Percentiles rank a stretch among this genome's conserved stretches.
Conservation (phyloP, 2,888 invertebrate species). For the Caenorhabditis afra region DNA sequence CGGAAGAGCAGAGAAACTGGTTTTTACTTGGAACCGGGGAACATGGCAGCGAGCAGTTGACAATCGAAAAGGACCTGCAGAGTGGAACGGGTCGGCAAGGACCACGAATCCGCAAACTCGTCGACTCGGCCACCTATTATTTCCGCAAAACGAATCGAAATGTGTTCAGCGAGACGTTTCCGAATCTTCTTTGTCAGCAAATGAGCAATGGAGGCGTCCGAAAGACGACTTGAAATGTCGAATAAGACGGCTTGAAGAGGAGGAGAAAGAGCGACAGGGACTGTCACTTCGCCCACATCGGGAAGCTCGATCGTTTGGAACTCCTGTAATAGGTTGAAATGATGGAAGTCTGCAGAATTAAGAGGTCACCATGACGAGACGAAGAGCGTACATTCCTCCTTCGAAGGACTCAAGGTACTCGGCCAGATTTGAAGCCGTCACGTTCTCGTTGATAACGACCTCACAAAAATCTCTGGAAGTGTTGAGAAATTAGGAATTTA, state of each 20-base stretch:
- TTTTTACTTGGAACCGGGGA: constrained; percentile 52
- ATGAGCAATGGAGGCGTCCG: constrained; percentile 61
- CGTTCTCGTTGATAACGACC: constrained; percentile 28
- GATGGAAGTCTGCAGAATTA: too few relatives aligned
- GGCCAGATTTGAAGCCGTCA: constrained; percentile 39
- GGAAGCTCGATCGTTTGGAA: constrained; percentile 62
- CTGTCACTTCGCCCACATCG: constrained; percentile 62
- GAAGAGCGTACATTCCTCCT: constrained; percentile 56
- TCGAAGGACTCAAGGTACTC: constrained; percentile 50
- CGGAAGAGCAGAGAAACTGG: background rate
- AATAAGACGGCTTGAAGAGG: constrained; percentile 53
- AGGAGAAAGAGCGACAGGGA: constrained; percentile 61
- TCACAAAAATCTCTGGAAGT: constrained; percentile 55
- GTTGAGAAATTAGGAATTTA: too few relatives aligned
- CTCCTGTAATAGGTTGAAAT: constrained; percentile 42
- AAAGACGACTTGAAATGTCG: constrained; percentile 41
- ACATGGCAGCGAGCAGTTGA: constrained; percentile 56
- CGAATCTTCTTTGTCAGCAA: constrained; percentile 59
- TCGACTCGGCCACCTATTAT: constrained; percentile 51
- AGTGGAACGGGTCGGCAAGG: constrained; percentile 51
- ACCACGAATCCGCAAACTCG: constrained; percentile 32
- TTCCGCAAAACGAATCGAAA: constrained; percentile 30
- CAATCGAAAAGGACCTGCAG: constrained; percentile 54
- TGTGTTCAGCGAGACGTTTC: constrained; percentile 31
- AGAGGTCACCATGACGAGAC: constrained; percentile 42